A percentile compares a stretch with the other conserved stretches of the same genome.
Conservation (phyloP, 2,797 vertebrate genomes). For the Hafferia zeledoni region DNA sequence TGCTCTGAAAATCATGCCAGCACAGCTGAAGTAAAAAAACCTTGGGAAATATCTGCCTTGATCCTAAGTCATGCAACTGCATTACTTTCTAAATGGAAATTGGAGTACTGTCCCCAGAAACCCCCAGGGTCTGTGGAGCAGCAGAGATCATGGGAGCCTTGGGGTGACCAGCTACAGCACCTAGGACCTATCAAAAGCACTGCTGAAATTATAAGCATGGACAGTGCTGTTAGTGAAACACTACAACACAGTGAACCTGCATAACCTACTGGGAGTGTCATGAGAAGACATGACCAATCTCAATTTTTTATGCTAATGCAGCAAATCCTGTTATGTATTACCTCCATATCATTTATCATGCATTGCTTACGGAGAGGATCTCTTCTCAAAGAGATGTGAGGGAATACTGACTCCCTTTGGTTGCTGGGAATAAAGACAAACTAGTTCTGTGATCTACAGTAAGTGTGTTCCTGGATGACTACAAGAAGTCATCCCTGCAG, state of each 20-base stretch:
- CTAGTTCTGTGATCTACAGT: background rate
- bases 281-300: background rate
- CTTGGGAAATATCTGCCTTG: background rate
- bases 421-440: background rate
- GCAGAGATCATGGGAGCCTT: background rate
- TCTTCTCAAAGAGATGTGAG: background rate
- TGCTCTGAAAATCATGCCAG: background rate
- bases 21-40: background rate
- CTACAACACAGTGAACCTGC: background rate
- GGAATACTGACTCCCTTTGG: constrained; percentile 35
- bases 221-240: background rate
- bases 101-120: background rate
- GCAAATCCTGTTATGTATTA: background rate
- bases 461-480: background rate
- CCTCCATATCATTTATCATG: background rate
- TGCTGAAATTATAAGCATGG: background rate
- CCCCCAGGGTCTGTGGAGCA: background rate
- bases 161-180: background rate
- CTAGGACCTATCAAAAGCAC: background rate
- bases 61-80: background rate
- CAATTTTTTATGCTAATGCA: background rate
- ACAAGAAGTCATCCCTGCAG: background rate
- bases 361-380: background rate
- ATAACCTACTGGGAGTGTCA: background rate
- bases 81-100: background rate